A percentile compares a stretch with the other conserved stretches of the same genome.
These are phyloP conservation scores for Siphlonurus alternatus DNA, from an alignment of 2,888 invertebrate genomes.

Conservation along the genomic window DNA sequence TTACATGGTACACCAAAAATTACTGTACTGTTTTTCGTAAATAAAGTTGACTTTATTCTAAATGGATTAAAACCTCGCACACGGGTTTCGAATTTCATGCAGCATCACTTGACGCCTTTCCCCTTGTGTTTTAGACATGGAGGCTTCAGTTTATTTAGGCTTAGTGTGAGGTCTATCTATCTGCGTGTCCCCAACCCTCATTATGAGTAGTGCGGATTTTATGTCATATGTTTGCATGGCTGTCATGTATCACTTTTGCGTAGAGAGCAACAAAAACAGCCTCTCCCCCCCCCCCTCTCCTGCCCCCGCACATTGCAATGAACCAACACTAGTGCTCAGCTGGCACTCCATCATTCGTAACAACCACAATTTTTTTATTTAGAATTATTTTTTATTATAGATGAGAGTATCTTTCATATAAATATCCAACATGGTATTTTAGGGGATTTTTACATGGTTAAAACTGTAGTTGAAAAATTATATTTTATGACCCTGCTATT, in stretches of 20 bases:
- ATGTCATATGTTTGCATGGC: background rate
- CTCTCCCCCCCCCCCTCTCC: background rate
- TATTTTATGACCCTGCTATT: conserved; percentile 2
- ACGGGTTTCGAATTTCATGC: no score
- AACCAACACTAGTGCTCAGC: background rate
- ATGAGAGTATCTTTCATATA: background rate
- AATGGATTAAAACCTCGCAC: no score
- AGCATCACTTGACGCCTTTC: no score
- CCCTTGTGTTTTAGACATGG: no score
- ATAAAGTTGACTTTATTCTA: no score
- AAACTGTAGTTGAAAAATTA: background rate
- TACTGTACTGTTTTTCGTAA: no score
- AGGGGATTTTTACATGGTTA: background rate
- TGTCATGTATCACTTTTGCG: background rate
- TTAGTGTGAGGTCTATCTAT: background rate
- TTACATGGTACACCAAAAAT: no score
- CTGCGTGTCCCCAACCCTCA: background rate
- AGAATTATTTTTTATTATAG: background rate
- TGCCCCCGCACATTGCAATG: no score
- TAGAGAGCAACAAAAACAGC: background rate
- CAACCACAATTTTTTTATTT: background rate
- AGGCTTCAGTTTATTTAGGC: no score
- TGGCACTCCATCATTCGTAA: background rate
- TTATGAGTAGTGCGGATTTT: background rate
- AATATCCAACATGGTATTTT: background rate